These are phyloP conservation scores for Malurus leucopterus DNA, from an alignment of 2,797 vertebrate genomes.

Conservation along the genomic window DNA sequence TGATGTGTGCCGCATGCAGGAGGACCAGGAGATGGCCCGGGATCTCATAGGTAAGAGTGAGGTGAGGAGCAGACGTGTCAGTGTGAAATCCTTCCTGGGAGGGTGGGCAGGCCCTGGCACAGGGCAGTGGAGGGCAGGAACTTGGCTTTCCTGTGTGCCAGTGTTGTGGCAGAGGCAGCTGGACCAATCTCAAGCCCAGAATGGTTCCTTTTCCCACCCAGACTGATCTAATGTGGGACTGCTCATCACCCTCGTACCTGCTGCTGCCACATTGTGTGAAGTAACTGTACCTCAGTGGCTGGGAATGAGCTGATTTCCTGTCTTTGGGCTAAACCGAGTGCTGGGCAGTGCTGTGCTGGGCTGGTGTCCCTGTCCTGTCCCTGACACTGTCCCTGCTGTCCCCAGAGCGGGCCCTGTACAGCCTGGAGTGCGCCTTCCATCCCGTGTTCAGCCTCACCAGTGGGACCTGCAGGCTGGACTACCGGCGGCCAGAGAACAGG, in stretches of 20 bases:
- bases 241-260: background rate
- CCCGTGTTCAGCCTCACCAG: slow-evolving; percentile 94
- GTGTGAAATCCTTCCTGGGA: background rate
- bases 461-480: slow-evolving; percentile 87
- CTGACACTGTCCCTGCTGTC: background rate
- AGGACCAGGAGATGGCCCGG: slow-evolving; percentile 95
- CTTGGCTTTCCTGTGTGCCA: background rate
- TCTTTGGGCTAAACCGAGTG: background rate
- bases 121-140: background rate
- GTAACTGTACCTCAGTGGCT: background rate
- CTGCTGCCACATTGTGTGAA: accelerated
- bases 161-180: background rate
- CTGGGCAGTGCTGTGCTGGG: background rate
- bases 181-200: background rate
- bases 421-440: slow-evolving; percentile 93
- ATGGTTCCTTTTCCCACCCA: background rate
- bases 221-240: no score
- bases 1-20: slow-evolving; percentile 92
- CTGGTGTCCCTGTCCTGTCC: background rate
- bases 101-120: background rate
- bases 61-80: background rate
- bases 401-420: slow-evolving; percentile 90
- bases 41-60: slow-evolving; percentile 85
- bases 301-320: background rate
- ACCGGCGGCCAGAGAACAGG: slow-evolving; percentile 91